Conservation (phyloP, 2,113 vertebrate genomes). For the Dasypus novemcinctus region DNA sequence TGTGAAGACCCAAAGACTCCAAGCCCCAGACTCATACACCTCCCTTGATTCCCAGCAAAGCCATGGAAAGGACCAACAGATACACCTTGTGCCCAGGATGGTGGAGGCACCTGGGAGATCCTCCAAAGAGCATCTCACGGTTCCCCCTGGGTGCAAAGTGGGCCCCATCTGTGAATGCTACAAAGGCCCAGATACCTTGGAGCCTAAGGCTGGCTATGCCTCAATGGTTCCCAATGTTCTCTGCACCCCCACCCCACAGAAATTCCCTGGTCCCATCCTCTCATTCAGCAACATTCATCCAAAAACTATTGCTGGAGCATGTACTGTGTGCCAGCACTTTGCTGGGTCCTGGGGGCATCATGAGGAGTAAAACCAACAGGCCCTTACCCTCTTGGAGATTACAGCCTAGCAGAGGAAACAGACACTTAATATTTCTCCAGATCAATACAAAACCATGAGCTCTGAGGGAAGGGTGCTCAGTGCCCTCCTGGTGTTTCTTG, state of each 20-base stretch:
- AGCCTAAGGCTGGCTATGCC: neutral
- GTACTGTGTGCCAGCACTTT: neutral
- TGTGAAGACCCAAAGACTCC: neutral
- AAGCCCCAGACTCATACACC: neutral
- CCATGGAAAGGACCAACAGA: neutral
- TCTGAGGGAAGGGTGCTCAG: too few species aligned
- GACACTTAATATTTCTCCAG: rapidly evolving
- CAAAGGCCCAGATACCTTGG: neutral
- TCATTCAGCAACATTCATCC: neutral
- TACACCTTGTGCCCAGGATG: rapidly evolving
- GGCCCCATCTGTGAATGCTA: neutral
- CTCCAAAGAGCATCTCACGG: too few species aligned
- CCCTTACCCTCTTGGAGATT: neutral
- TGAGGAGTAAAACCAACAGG: neutral
- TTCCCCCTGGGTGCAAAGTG: rapidly evolving
- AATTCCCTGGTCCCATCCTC: neutral
- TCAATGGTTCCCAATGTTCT: rapidly evolving
- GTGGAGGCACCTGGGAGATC: neutral
- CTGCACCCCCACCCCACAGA: neutral
- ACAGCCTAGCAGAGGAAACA: too few species aligned
- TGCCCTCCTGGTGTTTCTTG: neutral
- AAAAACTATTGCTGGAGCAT: neutral
- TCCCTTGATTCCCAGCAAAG: neutral
- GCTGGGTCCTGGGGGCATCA: neutral
- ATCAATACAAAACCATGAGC: rapidly evolving